Evolutionary conservation across 2,113 vertebrate genomes (phyloP), one percentile per base, ranked within the genome.

Genomic region (Thamnophis sirtalis): DNA sequence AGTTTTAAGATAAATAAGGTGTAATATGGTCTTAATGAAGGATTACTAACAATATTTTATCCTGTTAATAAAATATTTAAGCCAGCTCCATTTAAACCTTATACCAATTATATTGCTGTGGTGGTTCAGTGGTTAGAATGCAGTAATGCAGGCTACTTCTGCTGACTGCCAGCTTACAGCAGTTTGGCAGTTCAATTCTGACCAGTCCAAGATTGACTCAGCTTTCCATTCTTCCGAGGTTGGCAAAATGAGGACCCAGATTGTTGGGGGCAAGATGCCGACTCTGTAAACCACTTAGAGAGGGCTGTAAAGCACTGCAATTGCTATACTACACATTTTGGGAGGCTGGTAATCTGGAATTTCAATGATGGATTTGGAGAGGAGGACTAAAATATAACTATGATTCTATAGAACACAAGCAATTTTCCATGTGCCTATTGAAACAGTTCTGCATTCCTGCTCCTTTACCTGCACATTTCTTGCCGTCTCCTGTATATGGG

Each of bases 401-500:
- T 68, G 13, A 21, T 73, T 73, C 11, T 89, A 22, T 5, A 9
- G n/a, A 19, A 43, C 13, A 21, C 58, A 68, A 68, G 6, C 28
- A 33, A 38, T 28, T 58, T 58, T 91, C 21, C 43, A 51, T 51
- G 5, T 48, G 4, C 22, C 8, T 38, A 26, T 24, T 48, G n/a
- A 7, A 80, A 80, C 24, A 15, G 4, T 2, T 33, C 43, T 33
- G 4, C 38, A n/a, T 15, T 88, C 92, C 63, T 28, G 38, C 86
- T 84, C 58, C 38, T 94, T 96, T 98, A 99, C 99, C 99, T 98
- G 98, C 96, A 96, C 99, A 99, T 96, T 97, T 98, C 97, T 98
- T 99, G 19, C 99, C 99, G 48, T 99, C 97, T 93, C 99, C 99
- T 13, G 96, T 98, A 95, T 99, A 99, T 2, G 99, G 99, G 49